phyloP scores from a whole-genome alignment of 2,797 vertebrate genomes.

The Anguilla anguilla region DNA sequence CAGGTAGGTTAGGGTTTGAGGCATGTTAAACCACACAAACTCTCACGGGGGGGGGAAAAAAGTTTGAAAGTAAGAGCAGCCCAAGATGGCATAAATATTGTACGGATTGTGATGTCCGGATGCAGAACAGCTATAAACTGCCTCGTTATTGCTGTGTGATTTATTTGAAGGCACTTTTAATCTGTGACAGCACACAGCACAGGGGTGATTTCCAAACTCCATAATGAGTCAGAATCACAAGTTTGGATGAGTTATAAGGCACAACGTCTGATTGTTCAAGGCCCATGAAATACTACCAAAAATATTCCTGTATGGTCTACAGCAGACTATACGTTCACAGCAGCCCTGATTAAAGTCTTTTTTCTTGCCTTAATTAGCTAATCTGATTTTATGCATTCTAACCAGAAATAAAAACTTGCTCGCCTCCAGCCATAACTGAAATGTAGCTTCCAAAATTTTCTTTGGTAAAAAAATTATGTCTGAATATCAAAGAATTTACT shows the following conservation, averaged over 20 bases:
- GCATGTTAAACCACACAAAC: background rate
- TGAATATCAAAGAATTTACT: background rate
- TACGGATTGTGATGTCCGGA: too few relatives aligned
- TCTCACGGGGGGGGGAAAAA: background rate
- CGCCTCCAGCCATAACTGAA: background rate
- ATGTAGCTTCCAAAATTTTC: background rate
- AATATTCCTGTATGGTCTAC: background rate
- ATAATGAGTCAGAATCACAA: background rate
- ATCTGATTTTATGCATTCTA: background rate
- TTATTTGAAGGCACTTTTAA: background rate
- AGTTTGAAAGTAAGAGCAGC: background rate
- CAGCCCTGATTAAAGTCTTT: background rate
- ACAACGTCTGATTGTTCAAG: background rate
- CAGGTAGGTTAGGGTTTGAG: constrained; percentile 30
- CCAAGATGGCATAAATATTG: background rate
- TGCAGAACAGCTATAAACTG: background rate
- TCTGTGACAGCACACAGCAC: background rate
- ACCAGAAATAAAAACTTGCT: background rate
- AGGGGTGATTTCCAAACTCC: background rate
- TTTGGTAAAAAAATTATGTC: background rate
- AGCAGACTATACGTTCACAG: background rate
- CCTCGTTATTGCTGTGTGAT: background rate
- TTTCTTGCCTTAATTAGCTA: background rate
- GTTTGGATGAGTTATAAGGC: background rate
- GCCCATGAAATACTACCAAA: background rate